phyloP scores from a whole-genome alignment of 2,797 vertebrate genomes.

The Phataginus tricuspis region DNA sequence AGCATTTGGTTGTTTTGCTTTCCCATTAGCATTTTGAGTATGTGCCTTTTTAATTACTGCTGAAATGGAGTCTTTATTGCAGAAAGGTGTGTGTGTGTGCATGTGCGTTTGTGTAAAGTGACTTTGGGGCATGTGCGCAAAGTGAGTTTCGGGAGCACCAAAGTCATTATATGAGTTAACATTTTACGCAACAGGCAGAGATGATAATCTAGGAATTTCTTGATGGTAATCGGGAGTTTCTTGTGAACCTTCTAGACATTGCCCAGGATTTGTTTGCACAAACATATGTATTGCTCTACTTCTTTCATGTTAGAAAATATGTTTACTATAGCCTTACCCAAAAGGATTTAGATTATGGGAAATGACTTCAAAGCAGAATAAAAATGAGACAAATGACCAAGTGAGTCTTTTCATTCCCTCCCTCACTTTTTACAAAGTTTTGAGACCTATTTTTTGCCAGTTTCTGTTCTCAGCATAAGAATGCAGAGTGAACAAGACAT shows the following conservation, averaged over 20 bases:
- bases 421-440: not conserved
- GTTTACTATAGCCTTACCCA: not conserved
- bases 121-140: not conserved
- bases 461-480: not conserved
- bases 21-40: conserved; percentile 39
- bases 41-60: conserved; percentile 22
- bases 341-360: not conserved
- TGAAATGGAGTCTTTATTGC: not conserved
- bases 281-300: not conserved
- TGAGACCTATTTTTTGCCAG: not conserved
- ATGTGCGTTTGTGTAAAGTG: not conserved
- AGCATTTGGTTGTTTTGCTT: conserved; percentile 42
- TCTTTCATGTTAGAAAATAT: not conserved
- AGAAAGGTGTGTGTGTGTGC: not conserved
- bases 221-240: not conserved
- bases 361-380: not conserved
- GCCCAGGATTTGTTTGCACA: not conserved
- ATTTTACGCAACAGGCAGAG: conserved; percentile 23
- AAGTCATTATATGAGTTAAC: not conserved
- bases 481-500: not conserved
- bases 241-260: not conserved
- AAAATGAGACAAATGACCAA: conserved; percentile 16
- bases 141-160: not conserved
- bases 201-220: not conserved
- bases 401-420: not conserved